These are phyloP conservation scores for Lasius fuliginosus DNA, from an alignment of 2,888 invertebrate genomes.

Conservation along the genomic window DNA sequence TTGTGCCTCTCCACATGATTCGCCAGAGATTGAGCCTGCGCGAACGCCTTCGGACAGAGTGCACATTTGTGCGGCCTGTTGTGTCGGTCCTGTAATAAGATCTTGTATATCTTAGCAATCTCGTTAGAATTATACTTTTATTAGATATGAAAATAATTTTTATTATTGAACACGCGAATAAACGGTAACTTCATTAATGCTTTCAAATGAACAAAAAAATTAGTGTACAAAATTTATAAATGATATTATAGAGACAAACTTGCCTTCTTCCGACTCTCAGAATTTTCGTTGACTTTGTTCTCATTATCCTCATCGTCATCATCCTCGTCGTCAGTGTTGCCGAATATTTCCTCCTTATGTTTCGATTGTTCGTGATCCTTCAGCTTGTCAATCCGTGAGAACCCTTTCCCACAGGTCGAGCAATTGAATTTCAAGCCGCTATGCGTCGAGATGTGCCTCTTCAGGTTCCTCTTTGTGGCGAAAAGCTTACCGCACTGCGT, in stretches of 20 bases:
- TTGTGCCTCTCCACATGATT: constrained; percentile 84
- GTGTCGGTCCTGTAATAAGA: constrained; percentile 77
- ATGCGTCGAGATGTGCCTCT: constrained; percentile 82
- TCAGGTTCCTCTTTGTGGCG: constrained; percentile 82
- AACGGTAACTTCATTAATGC: neutral
- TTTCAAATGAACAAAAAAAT: neutral
- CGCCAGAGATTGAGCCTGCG: constrained; percentile 80
- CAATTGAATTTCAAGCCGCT: constrained; percentile 82
- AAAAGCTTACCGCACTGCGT: constrained; percentile 83
- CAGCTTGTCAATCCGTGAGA: constrained; percentile 82
- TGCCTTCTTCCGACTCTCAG: constrained; percentile 79
- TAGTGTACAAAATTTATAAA: constrained; percentile 6
- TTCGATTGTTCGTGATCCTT: constrained; percentile 83
- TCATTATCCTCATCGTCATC: constrained; percentile 80
- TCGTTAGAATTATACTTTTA: neutral
- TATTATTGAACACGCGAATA: neutral
- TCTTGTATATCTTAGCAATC: neutral
- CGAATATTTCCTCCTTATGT: constrained; percentile 81
- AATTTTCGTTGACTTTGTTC: constrained; percentile 70
- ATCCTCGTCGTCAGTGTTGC: constrained; percentile 77
- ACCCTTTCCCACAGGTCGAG: constrained; percentile 81
- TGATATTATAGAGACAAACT: constrained; percentile 7
- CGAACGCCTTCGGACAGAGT: constrained; percentile 83
- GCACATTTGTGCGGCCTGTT: constrained; percentile 81
- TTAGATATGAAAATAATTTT: neutral